These are phyloP conservation scores for Archivesica marissinica DNA, from an alignment of 1,140 invertebrate species.

Conservation along the genomic window DNA sequence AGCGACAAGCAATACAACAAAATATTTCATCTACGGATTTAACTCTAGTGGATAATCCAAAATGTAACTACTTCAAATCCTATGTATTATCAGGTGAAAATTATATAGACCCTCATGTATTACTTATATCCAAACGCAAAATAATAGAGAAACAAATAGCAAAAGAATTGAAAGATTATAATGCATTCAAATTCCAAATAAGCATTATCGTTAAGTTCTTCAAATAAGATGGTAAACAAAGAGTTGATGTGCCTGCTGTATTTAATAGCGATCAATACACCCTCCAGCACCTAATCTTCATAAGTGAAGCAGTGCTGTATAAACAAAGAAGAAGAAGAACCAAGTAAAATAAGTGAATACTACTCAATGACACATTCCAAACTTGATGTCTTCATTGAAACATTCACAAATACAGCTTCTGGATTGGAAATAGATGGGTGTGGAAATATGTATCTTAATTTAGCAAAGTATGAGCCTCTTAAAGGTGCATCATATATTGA, in stretches of 20 bases:
- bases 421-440: not conserved
- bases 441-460: not conserved
- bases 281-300: not conserved
- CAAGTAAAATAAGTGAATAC: not conserved
- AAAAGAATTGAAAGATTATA: constrained; percentile 1
- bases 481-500: constrained; percentile 35
- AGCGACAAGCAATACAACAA: not conserved
- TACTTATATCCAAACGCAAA: not conserved
- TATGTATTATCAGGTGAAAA: not conserved
- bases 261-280: not conserved
- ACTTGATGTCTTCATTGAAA: not conserved
- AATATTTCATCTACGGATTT: not conserved
- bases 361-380: not conserved
- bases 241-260: not conserved
- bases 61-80: not conserved
- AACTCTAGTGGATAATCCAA: constrained; percentile 15
- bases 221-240: not conserved
- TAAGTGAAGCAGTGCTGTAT: too few species aligned
- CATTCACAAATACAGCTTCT: not conserved
- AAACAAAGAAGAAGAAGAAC: too few species aligned
- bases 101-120: not conserved
- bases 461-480: constrained; percentile 34
- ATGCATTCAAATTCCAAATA: constrained; percentile 1
- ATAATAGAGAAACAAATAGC: constrained; percentile 12
- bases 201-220: not conserved